phyloP scores from a whole-genome alignment of 2,888 invertebrate genomes.

The Chrysopilus asiliformis region DNA sequence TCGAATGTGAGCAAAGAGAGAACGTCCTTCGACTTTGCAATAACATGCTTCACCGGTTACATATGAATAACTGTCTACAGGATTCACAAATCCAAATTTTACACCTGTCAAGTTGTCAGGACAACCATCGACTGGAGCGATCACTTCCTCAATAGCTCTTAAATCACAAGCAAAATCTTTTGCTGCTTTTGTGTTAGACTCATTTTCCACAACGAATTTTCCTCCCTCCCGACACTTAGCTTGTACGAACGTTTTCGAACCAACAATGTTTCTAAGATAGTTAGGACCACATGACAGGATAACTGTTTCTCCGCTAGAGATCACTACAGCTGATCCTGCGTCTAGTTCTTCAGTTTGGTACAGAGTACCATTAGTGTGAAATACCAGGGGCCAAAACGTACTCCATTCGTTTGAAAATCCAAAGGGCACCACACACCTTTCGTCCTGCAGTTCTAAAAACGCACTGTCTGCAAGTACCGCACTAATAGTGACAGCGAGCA shows the following conservation, averaged over 20 bases:
- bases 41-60: conserved; percentile 25
- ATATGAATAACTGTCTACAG: conserved; percentile 17
- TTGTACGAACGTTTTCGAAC: conserved; percentile 1
- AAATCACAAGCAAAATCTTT: conserved; percentile 21
- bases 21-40: conserved; percentile 17
- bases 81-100: conserved; percentile 22
- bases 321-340: conserved; percentile 1
- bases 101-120: conserved; percentile 16
- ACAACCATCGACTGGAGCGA: conserved; percentile 19
- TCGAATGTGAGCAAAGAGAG: conserved; percentile 21
- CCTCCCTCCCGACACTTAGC: conserved; percentile 4
- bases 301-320: conserved; percentile 1
- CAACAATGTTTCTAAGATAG: conserved; percentile 3
- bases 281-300: conserved; percentile 10
- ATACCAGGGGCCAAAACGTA: conserved; percentile 18
- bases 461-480: too few species aligned
- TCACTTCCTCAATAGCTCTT: conserved; percentile 22
- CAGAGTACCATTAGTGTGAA: conserved; percentile 14
- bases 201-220: conserved; percentile 5
- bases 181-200: conserved; percentile 8
- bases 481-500: too few species aligned
- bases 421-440: conserved; percentile 17
- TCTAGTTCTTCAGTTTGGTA: conserved; percentile 10
- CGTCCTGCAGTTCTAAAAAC: too few species aligned
- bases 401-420: conserved; percentile 14